These are phyloP conservation scores for Calephelis nemesis DNA, from an alignment of 1,140 invertebrate genomes.

Conservation along the genomic window DNA sequence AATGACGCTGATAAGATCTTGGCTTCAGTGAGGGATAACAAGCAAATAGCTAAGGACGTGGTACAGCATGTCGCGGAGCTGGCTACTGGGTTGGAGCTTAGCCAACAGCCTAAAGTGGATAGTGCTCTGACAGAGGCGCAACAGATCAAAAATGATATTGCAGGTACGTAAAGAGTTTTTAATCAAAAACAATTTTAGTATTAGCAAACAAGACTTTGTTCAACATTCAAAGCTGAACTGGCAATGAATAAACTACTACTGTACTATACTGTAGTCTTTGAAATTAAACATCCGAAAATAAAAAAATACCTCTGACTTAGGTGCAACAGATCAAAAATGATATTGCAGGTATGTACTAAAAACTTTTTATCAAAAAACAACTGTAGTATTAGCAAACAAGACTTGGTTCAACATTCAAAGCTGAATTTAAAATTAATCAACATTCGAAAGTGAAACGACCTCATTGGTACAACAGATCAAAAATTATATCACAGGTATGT, in stretches of 20 bases:
- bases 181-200: neutral
- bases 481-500: conserved; percentile 81
- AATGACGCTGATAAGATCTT: conserved; percentile 80
- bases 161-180: conserved; percentile 74
- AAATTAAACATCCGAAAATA: conserved; percentile 82
- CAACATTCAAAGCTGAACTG: too few relatives aligned
- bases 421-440: conserved; percentile 66
- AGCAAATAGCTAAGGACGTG: conserved; percentile 77
- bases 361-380: conserved; percentile 52
- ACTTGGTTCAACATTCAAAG: conserved; percentile 81
- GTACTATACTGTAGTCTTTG: too few relatives aligned
- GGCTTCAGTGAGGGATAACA: conserved; percentile 75
- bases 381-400: neutral
- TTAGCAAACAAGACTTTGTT: neutral
- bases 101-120: conserved; percentile 87
- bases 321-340: conserved; percentile 85
- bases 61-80: conserved; percentile 84
- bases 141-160: conserved; percentile 84
- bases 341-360: conserved; percentile 79
- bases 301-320: conserved; percentile 88
- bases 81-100: conserved; percentile 83
- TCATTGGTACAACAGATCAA: conserved; percentile 86
- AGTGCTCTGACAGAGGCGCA: conserved; percentile 87
- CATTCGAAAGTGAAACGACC: conserved; percentile 90
- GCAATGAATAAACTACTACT: too few relatives aligned